phyloP scores from a whole-genome alignment of 2,888 invertebrate species.

The Drosophila diplacantha region DNA sequence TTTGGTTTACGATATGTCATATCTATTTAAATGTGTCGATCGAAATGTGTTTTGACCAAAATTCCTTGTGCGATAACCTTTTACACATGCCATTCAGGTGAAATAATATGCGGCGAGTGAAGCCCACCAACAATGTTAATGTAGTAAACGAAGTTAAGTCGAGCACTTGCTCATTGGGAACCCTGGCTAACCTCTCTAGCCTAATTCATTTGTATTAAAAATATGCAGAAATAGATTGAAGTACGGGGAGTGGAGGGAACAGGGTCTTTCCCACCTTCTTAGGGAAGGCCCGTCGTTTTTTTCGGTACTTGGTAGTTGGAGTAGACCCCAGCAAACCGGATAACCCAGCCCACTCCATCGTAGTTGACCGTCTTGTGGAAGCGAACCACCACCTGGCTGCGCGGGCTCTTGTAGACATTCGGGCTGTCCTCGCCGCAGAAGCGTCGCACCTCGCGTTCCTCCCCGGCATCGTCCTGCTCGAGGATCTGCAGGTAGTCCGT shows the following conservation, averaged over 20 bases:
- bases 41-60: slow-evolving; percentile 30
- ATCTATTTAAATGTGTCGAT: slow-evolving; percentile 34
- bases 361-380: slow-evolving; percentile 84
- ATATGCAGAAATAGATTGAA: not conserved
- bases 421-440: slow-evolving; percentile 80
- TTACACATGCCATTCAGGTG: slow-evolving; percentile 5
- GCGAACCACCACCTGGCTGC: slow-evolving; percentile 81
- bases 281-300: not conserved
- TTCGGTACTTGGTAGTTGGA: slow-evolving; percentile 29
- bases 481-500: slow-evolving; percentile 83
- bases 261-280: not conserved
- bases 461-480: slow-evolving; percentile 77
- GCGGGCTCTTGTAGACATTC: slow-evolving; percentile 79
- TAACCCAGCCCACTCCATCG: slow-evolving; percentile 83
- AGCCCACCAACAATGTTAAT: no score
- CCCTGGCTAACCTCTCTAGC: not conserved
- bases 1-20: slow-evolving; percentile 34
- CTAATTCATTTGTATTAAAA: not conserved
- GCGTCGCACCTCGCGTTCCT: slow-evolving; percentile 75
- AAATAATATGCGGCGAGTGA: not conserved
- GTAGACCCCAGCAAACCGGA: slow-evolving; percentile 65
- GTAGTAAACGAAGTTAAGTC: not conserved
- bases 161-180: not conserved
- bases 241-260: not conserved
- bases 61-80: slow-evolving; percentile 10